Conservation (phyloP, 2,797 vertebrate genomes). For the Fratercula arctica region DNA sequence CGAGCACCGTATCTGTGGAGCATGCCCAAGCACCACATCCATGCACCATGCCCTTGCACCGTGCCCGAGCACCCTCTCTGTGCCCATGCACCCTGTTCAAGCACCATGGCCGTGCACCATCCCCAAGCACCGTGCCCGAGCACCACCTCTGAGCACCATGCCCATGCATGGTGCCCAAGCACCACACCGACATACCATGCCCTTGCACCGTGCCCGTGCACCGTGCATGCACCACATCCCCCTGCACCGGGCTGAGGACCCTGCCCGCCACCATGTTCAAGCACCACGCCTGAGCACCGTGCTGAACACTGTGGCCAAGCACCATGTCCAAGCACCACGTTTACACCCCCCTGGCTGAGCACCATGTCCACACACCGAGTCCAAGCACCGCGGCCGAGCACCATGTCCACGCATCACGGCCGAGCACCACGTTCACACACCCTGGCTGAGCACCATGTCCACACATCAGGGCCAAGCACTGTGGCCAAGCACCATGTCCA, state of each 20-base stretch:
- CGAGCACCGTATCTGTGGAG: not conserved
- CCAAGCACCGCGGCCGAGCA: not conserved
- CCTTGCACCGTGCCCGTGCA: not conserved
- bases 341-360: no score
- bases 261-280: fast-evolving
- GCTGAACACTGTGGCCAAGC: no score
- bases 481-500: not conserved
- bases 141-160: not conserved
- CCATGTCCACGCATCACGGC: not conserved
- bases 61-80: not conserved
- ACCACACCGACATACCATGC: not conserved
- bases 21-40: not conserved
- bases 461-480: no score
- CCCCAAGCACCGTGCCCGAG: fast-evolving
- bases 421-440: not conserved
- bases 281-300: not conserved
- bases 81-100: not conserved
- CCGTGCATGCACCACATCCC: not conserved
- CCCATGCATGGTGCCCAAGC: not conserved
- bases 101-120: not conserved
- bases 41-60: not conserved
- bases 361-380: not conserved
- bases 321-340: not conserved
- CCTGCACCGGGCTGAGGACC: not conserved
- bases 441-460: not conserved